Evolutionary conservation across 2,113 vertebrate species (phyloP).

Genomic region (Xenotilapia flavipinnis): DNA sequence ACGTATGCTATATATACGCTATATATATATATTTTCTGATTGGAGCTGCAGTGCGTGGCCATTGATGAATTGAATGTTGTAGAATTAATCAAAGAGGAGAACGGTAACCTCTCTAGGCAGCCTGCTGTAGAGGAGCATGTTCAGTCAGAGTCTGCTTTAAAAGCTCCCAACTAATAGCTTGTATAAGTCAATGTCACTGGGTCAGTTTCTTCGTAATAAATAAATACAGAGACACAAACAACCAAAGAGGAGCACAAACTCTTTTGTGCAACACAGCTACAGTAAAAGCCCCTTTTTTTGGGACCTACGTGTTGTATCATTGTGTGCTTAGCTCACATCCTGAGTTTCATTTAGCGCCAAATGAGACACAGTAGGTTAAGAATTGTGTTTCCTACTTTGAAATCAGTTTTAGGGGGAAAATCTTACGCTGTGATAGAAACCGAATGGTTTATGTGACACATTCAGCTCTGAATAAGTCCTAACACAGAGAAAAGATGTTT

Average conservation of each 20-base stretch:
- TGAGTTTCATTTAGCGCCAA: not conserved
- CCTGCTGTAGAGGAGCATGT: not conserved
- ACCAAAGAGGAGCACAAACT: not conserved
- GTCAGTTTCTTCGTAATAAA: constrained; percentile 38
- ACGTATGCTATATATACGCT: not conserved
- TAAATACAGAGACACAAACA: constrained; percentile 10
- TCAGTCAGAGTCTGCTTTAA: constrained; percentile 9
- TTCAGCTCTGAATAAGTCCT: not conserved
- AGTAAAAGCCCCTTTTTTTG: not conserved
- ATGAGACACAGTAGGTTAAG: not conserved
- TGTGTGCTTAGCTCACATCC: not conserved
- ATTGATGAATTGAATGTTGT: constrained; percentile 17
- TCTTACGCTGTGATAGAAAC: not conserved
- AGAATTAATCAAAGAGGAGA: constrained; percentile 17
- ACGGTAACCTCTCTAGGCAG: not conserved
- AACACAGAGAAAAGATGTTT: not conserved
- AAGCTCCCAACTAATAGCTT: constrained; percentile 34
- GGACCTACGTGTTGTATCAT: not conserved
- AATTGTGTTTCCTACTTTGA: not conserved
- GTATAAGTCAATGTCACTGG: constrained; percentile 36
- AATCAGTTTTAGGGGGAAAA: not conserved
- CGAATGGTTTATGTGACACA: not conserved
- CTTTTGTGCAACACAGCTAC: not conserved
- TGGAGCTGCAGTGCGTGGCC: not conserved
- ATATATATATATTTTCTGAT: not conserved